These are phyloP conservation scores for Vesta saturnalis DNA, from an alignment of 2,888 invertebrate species.

Conservation along the genomic window DNA sequence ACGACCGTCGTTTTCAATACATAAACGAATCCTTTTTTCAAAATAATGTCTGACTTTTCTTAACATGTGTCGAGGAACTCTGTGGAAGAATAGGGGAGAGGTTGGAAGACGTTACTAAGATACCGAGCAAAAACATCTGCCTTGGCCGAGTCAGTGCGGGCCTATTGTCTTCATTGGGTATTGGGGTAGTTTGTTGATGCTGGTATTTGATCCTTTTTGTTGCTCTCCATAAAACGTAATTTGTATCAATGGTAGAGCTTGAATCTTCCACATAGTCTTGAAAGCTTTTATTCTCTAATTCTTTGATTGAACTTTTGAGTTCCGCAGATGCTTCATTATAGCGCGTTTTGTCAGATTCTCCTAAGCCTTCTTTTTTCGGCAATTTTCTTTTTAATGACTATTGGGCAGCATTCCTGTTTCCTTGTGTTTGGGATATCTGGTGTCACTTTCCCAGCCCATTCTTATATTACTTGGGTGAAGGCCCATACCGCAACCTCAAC, in stretches of 20 bases:
- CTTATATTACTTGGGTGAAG: constrained; percentile 4
- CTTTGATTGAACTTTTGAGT: neutral
- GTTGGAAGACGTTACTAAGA: neutral
- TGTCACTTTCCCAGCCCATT: constrained; percentile 3
- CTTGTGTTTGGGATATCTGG: neutral
- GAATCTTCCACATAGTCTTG: constrained; percentile 6
- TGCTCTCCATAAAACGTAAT: constrained; percentile 14
- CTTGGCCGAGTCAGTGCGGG: neutral
- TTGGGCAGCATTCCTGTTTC: constrained; percentile 6
- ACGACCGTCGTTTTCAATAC: no score
- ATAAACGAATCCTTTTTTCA: no score
- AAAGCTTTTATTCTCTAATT: constrained; percentile 9
- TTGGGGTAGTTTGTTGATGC: neutral
- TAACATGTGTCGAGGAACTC: no score
- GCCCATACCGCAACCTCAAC: constrained; percentile 29
- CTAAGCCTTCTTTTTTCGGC: constrained; percentile 8
- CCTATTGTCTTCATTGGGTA: neutral
- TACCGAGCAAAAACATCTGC: neutral
- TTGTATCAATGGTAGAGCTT: constrained; percentile 4
- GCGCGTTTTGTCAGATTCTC: constrained; percentile 16
- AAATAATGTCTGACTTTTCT: no score
- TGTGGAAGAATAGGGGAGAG: neutral
- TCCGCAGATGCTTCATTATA: constrained; percentile 1
- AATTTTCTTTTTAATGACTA: neutral
- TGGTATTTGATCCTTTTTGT: neutral